Conservation (phyloP, 2,113 vertebrate species). For the Myrmophylax atrothorax region DNA sequence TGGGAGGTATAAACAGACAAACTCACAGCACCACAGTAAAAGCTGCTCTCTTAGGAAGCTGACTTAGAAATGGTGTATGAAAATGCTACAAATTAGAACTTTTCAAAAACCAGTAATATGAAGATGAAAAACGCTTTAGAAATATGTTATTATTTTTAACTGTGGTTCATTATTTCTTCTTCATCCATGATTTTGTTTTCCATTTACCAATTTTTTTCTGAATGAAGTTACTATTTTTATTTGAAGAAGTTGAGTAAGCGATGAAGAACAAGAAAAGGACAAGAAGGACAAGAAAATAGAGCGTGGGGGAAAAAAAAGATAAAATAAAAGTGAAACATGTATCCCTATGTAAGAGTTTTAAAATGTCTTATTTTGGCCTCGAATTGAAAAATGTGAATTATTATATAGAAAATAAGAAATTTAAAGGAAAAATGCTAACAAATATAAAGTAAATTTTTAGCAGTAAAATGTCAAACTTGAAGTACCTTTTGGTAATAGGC, state of each 20-base stretch:
- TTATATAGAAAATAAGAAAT: neutral
- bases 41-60: neutral
- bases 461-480: neutral
- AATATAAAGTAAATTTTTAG: neutral
- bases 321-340: neutral
- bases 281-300: neutral
- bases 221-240: neutral
- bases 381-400: neutral
- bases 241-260: neutral
- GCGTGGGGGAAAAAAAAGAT: neutral
- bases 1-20: neutral
- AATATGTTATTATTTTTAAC: neutral
- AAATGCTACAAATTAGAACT: neutral
- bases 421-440: neutral
- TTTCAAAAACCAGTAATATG: neutral
- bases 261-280: neutral
- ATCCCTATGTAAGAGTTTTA: neutral
- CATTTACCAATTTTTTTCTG: neutral
- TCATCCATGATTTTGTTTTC: neutral
- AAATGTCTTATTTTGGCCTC: neutral
- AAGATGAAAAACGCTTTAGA: neutral
- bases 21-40: neutral
- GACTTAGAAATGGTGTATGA: neutral
- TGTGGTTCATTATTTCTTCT: neutral
- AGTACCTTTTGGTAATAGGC: neutral